Evolutionary conservation across 1,140 invertebrate genomes (phyloP).

Genomic region (Matsumurasca onukii): DNA sequence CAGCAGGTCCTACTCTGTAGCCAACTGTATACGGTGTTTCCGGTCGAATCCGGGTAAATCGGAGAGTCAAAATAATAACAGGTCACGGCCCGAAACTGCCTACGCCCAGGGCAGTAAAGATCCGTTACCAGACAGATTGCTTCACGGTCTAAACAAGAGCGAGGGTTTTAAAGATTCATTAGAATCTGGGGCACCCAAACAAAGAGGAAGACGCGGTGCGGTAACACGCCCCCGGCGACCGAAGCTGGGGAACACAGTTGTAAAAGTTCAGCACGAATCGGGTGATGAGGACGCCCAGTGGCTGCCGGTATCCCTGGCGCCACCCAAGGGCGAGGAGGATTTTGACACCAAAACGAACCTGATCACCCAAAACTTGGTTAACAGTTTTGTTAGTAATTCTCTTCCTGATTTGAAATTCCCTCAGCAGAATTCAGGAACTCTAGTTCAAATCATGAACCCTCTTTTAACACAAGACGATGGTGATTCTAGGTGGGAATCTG

Average conservation of each 20-base stretch:
- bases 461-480: not conserved
- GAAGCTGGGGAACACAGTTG: too few relatives aligned
- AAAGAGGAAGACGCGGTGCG: not conserved
- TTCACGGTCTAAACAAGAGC: too few relatives aligned
- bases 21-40: too few relatives aligned
- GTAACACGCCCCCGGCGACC: not conserved
- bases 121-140: too few relatives aligned
- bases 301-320: conserved; percentile 26
- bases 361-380: conserved; percentile 28
- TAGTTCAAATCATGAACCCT: not conserved
- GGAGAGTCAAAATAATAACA: too few relatives aligned
- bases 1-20: too few relatives aligned
- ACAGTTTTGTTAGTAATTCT: conserved; percentile 37
- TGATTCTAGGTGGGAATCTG: conserved; percentile 15
- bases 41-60: too few relatives aligned
- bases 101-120: too few relatives aligned
- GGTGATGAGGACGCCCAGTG: not conserved
- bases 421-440: not conserved
- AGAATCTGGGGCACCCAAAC: not conserved
- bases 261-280: conserved; percentile 2
- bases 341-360: conserved; percentile 8
- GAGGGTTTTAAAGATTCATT: too few relatives aligned
- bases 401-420: conserved; percentile 25
- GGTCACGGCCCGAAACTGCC: too few relatives aligned
- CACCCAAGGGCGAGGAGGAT: conserved; percentile 12